Conservation (phyloP, 1,140 invertebrate genomes). For the Drosophila arizonae region DNA sequence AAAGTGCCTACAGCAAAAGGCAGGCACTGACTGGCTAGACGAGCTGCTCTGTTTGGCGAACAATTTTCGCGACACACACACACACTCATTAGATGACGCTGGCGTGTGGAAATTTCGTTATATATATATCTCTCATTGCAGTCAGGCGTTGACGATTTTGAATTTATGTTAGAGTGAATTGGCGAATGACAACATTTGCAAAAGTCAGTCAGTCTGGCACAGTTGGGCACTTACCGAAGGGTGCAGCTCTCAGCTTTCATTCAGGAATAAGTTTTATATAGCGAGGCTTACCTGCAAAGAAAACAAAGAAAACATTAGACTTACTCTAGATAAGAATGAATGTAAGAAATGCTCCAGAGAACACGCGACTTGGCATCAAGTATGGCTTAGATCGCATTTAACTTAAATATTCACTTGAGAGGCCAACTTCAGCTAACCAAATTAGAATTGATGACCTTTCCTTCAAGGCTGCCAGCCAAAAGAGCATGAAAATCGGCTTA, state of each 20-base stretch:
- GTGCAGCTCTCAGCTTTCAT: not conserved
- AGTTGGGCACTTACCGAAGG: constrained; percentile 8
- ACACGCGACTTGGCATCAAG: not conserved
- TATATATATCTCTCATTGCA: constrained; percentile 1
- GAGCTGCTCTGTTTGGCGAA: constrained; percentile 35
- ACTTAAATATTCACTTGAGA: constrained; percentile 4
- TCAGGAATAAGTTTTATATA: not conserved
- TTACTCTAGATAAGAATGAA: constrained; percentile 5
- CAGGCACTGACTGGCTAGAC: not conserved
- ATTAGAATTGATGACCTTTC: constrained; percentile 71
- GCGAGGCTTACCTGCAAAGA: constrained; percentile 57
- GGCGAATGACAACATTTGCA: constrained; percentile 32
- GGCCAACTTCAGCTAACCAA: constrained; percentile 33
- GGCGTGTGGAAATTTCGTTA: constrained; percentile 10
- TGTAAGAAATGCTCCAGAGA: not conserved
- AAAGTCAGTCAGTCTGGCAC: not conserved
- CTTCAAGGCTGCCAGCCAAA: constrained; percentile 24
- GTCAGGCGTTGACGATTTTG: not conserved
- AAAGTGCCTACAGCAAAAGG: constrained; percentile 23
- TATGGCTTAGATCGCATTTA: not conserved
- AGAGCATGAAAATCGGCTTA: constrained; percentile 68
- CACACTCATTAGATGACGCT: constrained; percentile 26
- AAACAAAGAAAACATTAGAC: constrained; percentile 18
- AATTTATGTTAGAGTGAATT: constrained; percentile 56
- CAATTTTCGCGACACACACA: constrained; percentile 38